A percentile compares a stretch with the other conserved stretches of the same genome.
These are phyloP conservation scores for Entomobrya multifasciata DNA, from an alignment of 2,888 invertebrate genomes.

Conservation along the genomic window DNA sequence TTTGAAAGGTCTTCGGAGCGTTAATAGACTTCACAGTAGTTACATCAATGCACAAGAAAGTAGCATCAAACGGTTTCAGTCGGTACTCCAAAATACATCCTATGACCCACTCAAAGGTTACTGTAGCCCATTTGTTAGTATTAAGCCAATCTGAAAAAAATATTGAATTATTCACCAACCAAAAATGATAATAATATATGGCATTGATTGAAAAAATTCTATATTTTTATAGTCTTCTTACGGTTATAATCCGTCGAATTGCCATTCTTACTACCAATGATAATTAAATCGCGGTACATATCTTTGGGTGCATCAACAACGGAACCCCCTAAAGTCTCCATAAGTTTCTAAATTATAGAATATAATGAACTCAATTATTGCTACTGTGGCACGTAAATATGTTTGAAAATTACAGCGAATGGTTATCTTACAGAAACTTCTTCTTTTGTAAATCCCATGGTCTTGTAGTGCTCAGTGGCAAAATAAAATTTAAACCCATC, in stretches of 20 bases:
- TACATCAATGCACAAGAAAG: background rate
- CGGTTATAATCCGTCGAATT: conserved; percentile 65
- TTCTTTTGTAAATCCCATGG: conserved; percentile 69
- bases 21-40: background rate
- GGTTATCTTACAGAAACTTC: conserved; percentile 72
- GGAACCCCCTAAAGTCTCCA: conserved; percentile 71
- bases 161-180: no score
- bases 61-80: conserved; percentile 59
- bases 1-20: conserved; percentile 10
- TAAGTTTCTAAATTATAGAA: conserved; percentile 66
- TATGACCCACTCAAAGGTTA: conserved; percentile 77
- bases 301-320: conserved; percentile 51
- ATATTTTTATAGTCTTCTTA: conserved; percentile 41
- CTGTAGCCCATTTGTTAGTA: conserved; percentile 69
- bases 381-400: background rate
- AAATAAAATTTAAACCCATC: conserved; percentile 75
- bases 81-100: conserved; percentile 76
- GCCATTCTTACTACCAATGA: conserved; percentile 71
- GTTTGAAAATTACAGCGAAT: background rate
- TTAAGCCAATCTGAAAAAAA: conserved; percentile 71
- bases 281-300: conserved; percentile 53
- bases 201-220: no score
- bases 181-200: no score
- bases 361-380: background rate
- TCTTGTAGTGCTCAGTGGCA: conserved; percentile 65